Evolutionary conservation across 1,140 invertebrate species (phyloP).

Genomic region (Bombus confusus): DNA sequence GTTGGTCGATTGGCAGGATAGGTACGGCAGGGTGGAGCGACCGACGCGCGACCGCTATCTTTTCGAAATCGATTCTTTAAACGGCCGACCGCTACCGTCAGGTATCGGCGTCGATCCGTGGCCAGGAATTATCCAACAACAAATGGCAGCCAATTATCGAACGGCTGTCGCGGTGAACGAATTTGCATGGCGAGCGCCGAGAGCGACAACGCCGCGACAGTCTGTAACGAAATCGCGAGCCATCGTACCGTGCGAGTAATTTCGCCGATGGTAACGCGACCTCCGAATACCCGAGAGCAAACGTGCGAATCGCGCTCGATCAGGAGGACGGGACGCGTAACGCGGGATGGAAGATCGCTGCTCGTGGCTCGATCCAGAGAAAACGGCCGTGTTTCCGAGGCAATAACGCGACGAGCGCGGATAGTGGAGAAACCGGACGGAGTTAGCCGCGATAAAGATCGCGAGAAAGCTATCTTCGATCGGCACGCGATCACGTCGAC

Average conservation of each 20-base stretch:
- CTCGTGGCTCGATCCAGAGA: not conserved
- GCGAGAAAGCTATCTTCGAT: constrained; percentile 24
- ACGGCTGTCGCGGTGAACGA: constrained; percentile 15
- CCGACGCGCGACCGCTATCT: not conserved
- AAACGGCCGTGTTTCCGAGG: not conserved
- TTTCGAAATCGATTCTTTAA: not conserved
- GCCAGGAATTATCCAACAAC: constrained; percentile 18
- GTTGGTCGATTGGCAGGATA: not conserved
- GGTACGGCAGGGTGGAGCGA: no score
- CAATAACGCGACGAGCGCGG: constrained; percentile 13
- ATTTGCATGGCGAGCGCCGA: constrained; percentile 30
- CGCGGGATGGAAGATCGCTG: not conserved
- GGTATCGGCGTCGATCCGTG: not conserved
- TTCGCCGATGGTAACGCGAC: constrained; percentile 24
- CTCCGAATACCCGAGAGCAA: not conserved
- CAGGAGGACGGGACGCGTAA: no score
- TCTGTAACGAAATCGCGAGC: constrained; percentile 22
- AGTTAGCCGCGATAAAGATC: constrained; percentile 25
- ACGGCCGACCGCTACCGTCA: not conserved
- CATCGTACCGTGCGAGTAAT: constrained; percentile 29
- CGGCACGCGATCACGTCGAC: constrained; percentile 43
- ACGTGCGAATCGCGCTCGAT: not conserved
- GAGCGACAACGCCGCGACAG: constrained; percentile 8
- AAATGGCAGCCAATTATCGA: constrained; percentile 39
- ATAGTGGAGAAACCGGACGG: not conserved